These are phyloP conservation scores for Sphaerophoria taeniata DNA, from an alignment of 2,888 invertebrate genomes.

Conservation along the genomic window DNA sequence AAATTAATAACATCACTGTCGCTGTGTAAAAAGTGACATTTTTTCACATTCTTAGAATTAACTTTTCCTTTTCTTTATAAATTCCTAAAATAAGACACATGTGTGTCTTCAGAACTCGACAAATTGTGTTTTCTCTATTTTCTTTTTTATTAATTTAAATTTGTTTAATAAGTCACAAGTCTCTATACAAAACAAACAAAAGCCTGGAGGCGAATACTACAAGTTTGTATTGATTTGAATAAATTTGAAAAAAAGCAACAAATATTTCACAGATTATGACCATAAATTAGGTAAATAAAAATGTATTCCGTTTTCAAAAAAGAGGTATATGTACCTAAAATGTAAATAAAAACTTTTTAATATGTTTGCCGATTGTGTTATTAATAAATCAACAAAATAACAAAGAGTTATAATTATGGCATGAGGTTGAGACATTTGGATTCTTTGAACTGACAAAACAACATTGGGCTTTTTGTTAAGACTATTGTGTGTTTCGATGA, in stretches of 20 bases:
- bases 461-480: too few species aligned
- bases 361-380: too few species aligned
- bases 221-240: constrained; percentile 17
- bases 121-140: constrained; percentile 32
- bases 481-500: too few species aligned
- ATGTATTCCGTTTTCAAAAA: not conserved
- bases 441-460: too few species aligned
- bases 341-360: too few species aligned
- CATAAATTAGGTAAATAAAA: constrained; percentile 10
- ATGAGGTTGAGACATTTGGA: too few species aligned
- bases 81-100: not conserved
- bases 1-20: not conserved
- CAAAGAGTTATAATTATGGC: too few species aligned
- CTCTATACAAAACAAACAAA: not conserved
- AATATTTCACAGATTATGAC: constrained; percentile 27
- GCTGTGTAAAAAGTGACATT: constrained; percentile 39
- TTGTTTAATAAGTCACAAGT: not conserved
- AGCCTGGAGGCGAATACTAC: not conserved
- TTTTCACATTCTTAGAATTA: constrained; percentile 48
- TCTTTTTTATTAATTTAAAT: constrained; percentile 17
- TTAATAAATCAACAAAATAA: too few species aligned
- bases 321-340: too few species aligned
- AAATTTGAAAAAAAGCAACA: not conserved
- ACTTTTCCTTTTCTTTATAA: constrained; percentile 9
- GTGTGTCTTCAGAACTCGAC: not conserved